These are phyloP conservation scores for Stegana nigrithorax DNA, from an alignment of 2,888 invertebrate species.

Conservation along the genomic window DNA sequence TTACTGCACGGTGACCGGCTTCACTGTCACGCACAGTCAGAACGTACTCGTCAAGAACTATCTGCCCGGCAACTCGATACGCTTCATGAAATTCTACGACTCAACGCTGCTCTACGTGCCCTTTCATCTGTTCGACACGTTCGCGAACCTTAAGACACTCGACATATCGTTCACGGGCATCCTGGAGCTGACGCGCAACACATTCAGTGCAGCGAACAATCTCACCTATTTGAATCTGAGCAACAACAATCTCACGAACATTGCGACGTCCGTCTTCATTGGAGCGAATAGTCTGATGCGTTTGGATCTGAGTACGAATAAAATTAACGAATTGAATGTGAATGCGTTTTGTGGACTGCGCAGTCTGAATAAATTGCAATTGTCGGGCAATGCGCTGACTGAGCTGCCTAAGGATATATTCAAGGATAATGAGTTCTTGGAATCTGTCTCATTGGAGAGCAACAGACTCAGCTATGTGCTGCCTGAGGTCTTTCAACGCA, in stretches of 20 bases:
- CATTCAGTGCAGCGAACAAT: slow-evolving; percentile 62
- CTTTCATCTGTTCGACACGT: slow-evolving; percentile 64
- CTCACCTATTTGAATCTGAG: slow-evolving; percentile 61
- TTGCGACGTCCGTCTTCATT: slow-evolving; percentile 64
- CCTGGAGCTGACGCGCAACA: slow-evolving; percentile 63
- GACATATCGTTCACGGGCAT: slow-evolving; percentile 65
- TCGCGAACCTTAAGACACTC: slow-evolving; percentile 58
- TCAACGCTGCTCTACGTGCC: slow-evolving; percentile 65
- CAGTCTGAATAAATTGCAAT: slow-evolving; percentile 58
- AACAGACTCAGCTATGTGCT: slow-evolving; percentile 58
- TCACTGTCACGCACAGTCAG: slow-evolving; percentile 65
- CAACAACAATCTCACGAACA: slow-evolving; percentile 62
- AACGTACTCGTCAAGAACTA: slow-evolving; percentile 61
- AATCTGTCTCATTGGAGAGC: slow-evolving; percentile 59
- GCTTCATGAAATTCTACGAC: slow-evolving; percentile 68
- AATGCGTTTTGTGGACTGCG: slow-evolving; percentile 62
- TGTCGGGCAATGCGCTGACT: slow-evolving; percentile 57
- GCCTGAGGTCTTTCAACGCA: slow-evolving; percentile 60
- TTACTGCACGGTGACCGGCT: slow-evolving; percentile 65
- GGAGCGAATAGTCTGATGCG: slow-evolving; percentile 62
- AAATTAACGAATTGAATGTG: slow-evolving; percentile 54
- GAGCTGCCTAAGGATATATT: slow-evolving; percentile 60
- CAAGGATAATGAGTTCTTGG: slow-evolving; percentile 60
- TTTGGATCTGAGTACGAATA: slow-evolving; percentile 62
- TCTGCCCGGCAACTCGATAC: slow-evolving; percentile 56